Evolutionary conservation across 2,888 invertebrate species (phyloP), one percentile per base, ranked within the genome.

Genomic region (Sussaba pulchella): DNA sequence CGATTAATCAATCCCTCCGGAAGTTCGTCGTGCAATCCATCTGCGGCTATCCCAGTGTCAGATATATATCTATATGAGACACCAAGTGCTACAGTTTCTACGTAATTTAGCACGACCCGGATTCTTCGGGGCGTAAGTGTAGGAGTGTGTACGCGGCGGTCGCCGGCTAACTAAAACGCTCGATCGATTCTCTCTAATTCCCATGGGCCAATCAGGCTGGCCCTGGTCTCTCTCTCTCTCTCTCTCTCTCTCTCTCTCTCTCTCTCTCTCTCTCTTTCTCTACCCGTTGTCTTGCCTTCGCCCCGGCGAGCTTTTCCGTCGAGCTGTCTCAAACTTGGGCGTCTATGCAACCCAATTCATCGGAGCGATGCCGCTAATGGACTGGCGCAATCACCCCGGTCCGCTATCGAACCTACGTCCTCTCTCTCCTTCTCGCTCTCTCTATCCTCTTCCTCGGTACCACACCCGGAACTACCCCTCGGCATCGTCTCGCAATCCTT

Each of bases 351-450:
- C 86, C 85, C 86, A 88, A 88, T 88, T 88, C 85, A 86, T 88
- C 85, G 86, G 85, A 85, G 85, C 85, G 84, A 84, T 85, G 86
- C 87, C 85, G 86, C 87, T 90, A 90, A 90, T 90, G 89, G 89
- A 90, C 88, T 86, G 85, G 86, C 87, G 88, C 88, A 90, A 90
- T 89, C 88, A 89, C 88, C 85, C 84, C 82, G 73, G 54, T 67
- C 63, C 71, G 54, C 67, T 50, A 77, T 79, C 77, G 61, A 76
- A 71, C 76, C 81, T 57, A 70, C 69, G 12, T 67, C 78, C 66
- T 63, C 41, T 54, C 66, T 47, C 31, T 26, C 47, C 63, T 70
- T 43, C 12, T 66, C 71, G 63, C 70, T 76, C 77, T 26, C 59
- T n/a, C 50, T 47, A 57, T 45, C 63, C 61, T 57, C 52, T 57